phyloP scores from a whole-genome alignment of 1,140 invertebrate species.

The Ericerus pela region DNA sequence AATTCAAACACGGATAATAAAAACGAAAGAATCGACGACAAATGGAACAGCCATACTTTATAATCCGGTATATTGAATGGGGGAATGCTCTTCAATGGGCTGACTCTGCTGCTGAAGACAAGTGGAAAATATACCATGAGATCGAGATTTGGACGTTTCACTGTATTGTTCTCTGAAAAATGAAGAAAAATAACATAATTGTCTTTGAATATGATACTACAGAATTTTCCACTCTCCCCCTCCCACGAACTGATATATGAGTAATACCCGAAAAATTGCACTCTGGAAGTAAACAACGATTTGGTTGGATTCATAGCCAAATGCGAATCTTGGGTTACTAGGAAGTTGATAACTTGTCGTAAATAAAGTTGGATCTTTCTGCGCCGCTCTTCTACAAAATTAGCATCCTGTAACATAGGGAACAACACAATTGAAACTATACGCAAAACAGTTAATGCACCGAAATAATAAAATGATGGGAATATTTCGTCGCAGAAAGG shows the following conservation, averaged over 20 bases:
- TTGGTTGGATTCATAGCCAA: conserved; percentile 22
- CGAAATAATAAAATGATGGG: too few species aligned
- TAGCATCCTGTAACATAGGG: conserved; percentile 23
- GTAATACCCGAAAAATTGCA: conserved; percentile 26
- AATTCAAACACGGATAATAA: too few species aligned
- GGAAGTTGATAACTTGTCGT: conserved; percentile 23
- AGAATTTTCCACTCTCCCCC: too few species aligned
- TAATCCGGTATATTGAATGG: background rate
- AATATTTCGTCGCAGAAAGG: too few species aligned
- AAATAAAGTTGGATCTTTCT: conserved; percentile 25
- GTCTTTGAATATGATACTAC: background rate
- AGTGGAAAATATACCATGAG: background rate
- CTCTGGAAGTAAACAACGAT: conserved; percentile 19
- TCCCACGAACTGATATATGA: too few species aligned
- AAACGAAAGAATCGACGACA: too few species aligned
- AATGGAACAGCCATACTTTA: too few species aligned
- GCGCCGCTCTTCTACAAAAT: conserved; percentile 27
- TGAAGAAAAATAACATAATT: background rate
- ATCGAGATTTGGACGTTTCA: background rate
- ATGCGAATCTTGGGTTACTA: conserved; percentile 19
- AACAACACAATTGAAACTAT: too few species aligned
- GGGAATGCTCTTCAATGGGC: background rate
- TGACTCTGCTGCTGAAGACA: background rate
- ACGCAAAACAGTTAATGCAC: too few species aligned
- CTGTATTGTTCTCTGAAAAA: conserved; percentile 1